phyloP scores from a whole-genome alignment of 2,888 invertebrate genomes.

The Tachystola acroxantha region DNA sequence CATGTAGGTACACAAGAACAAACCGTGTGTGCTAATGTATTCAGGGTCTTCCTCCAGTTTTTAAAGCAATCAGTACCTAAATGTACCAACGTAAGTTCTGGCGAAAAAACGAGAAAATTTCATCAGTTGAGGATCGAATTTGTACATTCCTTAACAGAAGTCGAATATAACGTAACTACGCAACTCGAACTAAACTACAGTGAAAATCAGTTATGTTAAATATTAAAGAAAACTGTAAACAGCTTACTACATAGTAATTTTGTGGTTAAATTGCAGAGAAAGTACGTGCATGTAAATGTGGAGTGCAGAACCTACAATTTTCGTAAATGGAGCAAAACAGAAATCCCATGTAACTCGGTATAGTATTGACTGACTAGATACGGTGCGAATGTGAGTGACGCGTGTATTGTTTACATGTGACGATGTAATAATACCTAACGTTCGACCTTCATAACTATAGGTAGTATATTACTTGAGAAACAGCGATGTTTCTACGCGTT shows the following conservation, averaged over 20 bases:
- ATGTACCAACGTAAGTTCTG: too few relatives aligned
- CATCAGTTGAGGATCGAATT: too few relatives aligned
- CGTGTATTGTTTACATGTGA: constrained; percentile 12
- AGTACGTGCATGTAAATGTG: constrained; percentile 43
- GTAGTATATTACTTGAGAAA: neutral
- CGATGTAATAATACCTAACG: constrained; percentile 40
- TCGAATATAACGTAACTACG: too few relatives aligned
- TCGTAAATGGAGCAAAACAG: constrained; percentile 52
- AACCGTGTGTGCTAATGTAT: too few relatives aligned
- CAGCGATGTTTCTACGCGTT: neutral
- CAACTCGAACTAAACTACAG: too few relatives aligned
- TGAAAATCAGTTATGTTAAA: constrained; percentile 11
- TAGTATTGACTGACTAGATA: constrained; percentile 10
- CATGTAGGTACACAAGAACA: too few relatives aligned
- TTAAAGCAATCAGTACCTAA: too few relatives aligned
- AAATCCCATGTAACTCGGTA: constrained; percentile 30
- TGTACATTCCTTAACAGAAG: too few relatives aligned
- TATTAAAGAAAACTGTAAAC: constrained; percentile 23
- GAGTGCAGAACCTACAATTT: constrained; percentile 45
- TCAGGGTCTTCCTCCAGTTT: too few relatives aligned
- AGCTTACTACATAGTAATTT: constrained; percentile 26
- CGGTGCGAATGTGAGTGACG: constrained; percentile 9
- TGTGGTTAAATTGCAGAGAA: constrained; percentile 38
- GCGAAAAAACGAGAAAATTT: too few relatives aligned
- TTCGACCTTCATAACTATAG: constrained; percentile 47